Conservation (phyloP, 2,888 invertebrate species). For the Stratiomys singularior region DNA sequence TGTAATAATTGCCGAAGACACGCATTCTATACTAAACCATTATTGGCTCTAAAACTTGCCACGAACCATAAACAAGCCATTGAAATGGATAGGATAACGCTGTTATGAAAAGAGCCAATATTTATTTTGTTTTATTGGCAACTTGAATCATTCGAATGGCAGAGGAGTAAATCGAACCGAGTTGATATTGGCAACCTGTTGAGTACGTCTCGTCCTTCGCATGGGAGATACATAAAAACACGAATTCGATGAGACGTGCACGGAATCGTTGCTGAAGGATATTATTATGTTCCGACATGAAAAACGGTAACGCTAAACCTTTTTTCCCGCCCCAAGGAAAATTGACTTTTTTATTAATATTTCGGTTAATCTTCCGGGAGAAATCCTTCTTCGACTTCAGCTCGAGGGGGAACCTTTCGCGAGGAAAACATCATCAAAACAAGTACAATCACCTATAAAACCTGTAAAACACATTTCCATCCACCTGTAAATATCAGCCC, state of each 20-base stretch:
- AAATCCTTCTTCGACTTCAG: background rate
- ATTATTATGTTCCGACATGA: conserved; percentile 8
- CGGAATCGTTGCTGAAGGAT: background rate
- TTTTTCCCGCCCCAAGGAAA: background rate
- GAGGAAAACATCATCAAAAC: conserved; percentile 23
- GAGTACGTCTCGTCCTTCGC: background rate
- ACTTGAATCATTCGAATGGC: conserved; percentile 25
- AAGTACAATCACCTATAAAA: conserved; percentile 28
- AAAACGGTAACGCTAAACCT: background rate
- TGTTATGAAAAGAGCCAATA: conserved; percentile 22
- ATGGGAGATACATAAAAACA: background rate
- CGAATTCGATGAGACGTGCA: conserved; percentile 1
- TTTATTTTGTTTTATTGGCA: conserved; percentile 41
- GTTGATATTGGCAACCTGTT: conserved; percentile 33
- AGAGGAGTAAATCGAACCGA: conserved; percentile 12
- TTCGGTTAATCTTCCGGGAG: background rate
- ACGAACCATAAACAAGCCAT: conserved; percentile 34
- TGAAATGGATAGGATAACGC: conserved; percentile 7
- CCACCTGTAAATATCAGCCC: conserved; percentile 16
- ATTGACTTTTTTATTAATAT: conserved; percentile 4
- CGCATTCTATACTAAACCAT: conserved; percentile 12
- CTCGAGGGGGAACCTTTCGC: background rate
- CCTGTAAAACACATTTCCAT: conserved; percentile 34
- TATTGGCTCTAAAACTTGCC: conserved; percentile 30
- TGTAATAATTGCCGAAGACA: conserved; percentile 18